Conservation (phyloP, 2,888 invertebrate genomes). For the Tachina lurida region DNA sequence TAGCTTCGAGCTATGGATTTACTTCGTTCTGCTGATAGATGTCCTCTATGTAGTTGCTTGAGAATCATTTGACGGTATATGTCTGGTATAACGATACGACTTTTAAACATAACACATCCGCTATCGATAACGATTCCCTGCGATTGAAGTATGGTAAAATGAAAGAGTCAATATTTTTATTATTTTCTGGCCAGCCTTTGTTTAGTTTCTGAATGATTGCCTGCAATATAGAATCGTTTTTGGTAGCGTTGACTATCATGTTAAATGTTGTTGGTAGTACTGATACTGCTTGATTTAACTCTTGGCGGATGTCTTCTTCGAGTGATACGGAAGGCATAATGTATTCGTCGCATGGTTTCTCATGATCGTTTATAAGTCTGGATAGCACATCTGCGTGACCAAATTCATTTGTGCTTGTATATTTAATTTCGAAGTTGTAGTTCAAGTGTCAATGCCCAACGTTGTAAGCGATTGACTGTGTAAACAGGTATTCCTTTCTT, state of each 20-base stretch:
- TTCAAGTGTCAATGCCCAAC: too few species aligned
- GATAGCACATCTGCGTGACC: neutral
- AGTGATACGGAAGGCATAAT: neutral
- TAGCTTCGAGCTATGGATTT: slow-evolving; percentile 38
- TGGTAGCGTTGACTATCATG: neutral
- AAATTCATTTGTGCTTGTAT: too few species aligned
- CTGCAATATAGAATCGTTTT: slow-evolving; percentile 14
- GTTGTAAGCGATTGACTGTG: neutral
- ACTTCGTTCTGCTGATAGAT: slow-evolving; percentile 16
- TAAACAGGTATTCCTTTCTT: neutral
- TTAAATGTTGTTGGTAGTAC: neutral
- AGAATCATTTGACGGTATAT: slow-evolving; percentile 8
- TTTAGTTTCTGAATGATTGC: neutral
- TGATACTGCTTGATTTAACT: neutral
- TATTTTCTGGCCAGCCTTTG: slow-evolving; percentile 7
- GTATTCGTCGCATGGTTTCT: slow-evolving; percentile 1
- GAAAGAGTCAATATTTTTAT: neutral
- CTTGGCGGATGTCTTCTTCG: neutral
- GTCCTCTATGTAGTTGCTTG: slow-evolving; percentile 47
- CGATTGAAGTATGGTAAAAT: too few species aligned
- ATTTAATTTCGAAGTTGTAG: too few species aligned
- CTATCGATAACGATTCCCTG: too few species aligned
- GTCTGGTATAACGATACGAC: slow-evolving; percentile 9
- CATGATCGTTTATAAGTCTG: slow-evolving; percentile 3
- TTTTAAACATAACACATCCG: slow-evolving; percentile 17